Base-by-base conservation (phyloP, 1,140 invertebrate genomes). In the Drosophila ogumai region DNA sequence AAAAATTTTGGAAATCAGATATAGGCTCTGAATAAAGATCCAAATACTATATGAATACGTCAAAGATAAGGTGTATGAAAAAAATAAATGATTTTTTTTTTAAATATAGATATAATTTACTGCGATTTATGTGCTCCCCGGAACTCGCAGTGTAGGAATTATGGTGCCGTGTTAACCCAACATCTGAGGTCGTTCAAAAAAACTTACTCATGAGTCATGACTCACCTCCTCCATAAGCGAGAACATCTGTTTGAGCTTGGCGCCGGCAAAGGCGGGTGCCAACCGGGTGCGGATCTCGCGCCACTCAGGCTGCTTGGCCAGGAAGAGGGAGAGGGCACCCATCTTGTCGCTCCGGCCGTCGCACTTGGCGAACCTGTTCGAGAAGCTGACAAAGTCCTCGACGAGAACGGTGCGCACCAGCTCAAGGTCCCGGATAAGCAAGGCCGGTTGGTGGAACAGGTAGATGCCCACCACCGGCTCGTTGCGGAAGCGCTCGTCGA, bases 231-330 rank as follows among this genome's bases (percentile, higher is more conserved):
- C 88, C 79, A 94, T 81, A 28, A 94, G 87, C 46, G 94, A 93
- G 85, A 94, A 94, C 94, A 95, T 94, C 59, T 92, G 92, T 74
- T 94, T 94, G 36, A 95, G 87, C 78, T 94, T 95, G 43, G 93
- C 93, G 7, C 93, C 93, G 0, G 94, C 93, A 47, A 95, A 95
- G 10, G 93, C 93, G 10, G 94, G 94, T 2, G 93, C 93, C 25
- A 95, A 73, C 41, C 94, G 93, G 2, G 93, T 92, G 13, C 95
- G 88, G 9, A 95, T 91, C 41, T 92, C 87, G 64, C 93, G 94
- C 95, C 95, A 95, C 44, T 91, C 74, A 0, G 88, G 81, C 61
- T 92, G 87, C 15, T 91, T 82, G 22, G 81, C 81, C 17, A 92
- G 82, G 54, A 92, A 92, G 6, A 92, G 75, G 56, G 84, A 91